Evolutionary conservation across 2,113 vertebrate genomes (phyloP), one percentile per base, ranked within the genome.

Genomic region (Neogobius melanostomus): DNA sequence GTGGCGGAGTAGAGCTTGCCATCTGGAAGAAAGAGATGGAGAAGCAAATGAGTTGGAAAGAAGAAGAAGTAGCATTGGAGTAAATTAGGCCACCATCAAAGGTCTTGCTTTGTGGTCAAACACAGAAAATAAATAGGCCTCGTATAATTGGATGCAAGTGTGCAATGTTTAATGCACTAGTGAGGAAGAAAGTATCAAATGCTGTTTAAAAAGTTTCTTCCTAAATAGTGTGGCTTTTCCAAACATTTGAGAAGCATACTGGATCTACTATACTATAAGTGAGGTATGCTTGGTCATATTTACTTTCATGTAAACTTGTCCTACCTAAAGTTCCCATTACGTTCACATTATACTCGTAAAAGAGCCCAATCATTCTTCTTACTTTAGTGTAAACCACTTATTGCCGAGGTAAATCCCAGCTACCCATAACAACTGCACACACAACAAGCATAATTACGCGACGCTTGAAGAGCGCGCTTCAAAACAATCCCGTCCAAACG

Each of bases 1-100:
- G 97, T 99, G 89, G 97, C 98, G 1, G 98, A 99, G 91, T 99
- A 99, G 14, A 99, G 92, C 83, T 97, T 98, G 90, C 97, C 96
- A 92, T 97, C 98, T 99, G 85, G 42, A 68, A 3, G 14, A 69
- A 78, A 74, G 59, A 74, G 59, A 86, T 63, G 81, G 80, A 83
- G 75, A 65, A 28, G 48, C 17, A 69, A 77, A 74, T 79, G 57
- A 48, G 72, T 59, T 46, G 16, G 36, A 63, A 65, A 54, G 28
- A 59, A 63, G 10, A 65, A 74, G 28, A 44, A 79, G 72, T 75
- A 71, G 69, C 53, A 64, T 42, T 71, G 69, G 70, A 84, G 84
- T 61, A 71, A 45, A 66, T 7, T 57, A 79, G 77, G 65, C 57
- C 77, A 76, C 77, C n/a, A 5, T 11, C 17, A 28, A 56, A 56